Evolutionary conservation across 2,888 invertebrate species (phyloP), one percentile per base, ranked within the genome.

Genomic region (Deilephila porcellus): DNA sequence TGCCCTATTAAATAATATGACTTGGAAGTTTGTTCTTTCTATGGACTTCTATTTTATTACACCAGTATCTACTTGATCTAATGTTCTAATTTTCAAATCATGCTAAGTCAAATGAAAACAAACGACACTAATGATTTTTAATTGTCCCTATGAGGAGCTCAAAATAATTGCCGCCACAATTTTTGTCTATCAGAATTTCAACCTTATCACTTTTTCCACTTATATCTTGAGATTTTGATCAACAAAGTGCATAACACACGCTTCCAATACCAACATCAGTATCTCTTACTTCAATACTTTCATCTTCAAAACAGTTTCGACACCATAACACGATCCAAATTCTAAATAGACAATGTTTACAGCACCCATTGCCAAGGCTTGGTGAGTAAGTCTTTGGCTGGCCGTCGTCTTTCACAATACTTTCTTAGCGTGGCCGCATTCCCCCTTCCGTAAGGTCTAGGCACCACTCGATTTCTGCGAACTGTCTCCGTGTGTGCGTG

Each of bases 391-490:
- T 67, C 45, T 45, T 45, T 67, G 67, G 45, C 67, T 25, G 5
- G 14, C 5, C 52, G 45, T 67, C 25, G 20, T 67, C 67, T 63
- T 63, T 63, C 67, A 67, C 67, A 67, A 67, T 52, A 67, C 45
- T 63, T 63, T 63, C 63, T 25, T 45, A 67, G 67, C 67, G 67
- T 52, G 67, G 67, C 67, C 67, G 67, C 67, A 67, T 67, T 67
- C 52, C 56, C 45, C 2, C 45, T 67, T 52, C 67, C 17, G 64
- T 64, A 67, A 67, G 67, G 67, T 67, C 67, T 67, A 52, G 67
- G 67, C 67, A 52, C 45, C 20, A 67, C 67, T 45, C 45, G 25
- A 45, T 67, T 67, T 67, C 67, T 67, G 45, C 11, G 67, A 67
- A 67, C 45, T 25, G 25, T 6, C 5, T 67, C 45, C 1, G 45